A percentile compares a stretch with the other conserved stretches of the same genome.
These are phyloP conservation scores for Nothobranchius furzeri DNA, from an alignment of 2,113 vertebrate species.

Conservation along the genomic window DNA sequence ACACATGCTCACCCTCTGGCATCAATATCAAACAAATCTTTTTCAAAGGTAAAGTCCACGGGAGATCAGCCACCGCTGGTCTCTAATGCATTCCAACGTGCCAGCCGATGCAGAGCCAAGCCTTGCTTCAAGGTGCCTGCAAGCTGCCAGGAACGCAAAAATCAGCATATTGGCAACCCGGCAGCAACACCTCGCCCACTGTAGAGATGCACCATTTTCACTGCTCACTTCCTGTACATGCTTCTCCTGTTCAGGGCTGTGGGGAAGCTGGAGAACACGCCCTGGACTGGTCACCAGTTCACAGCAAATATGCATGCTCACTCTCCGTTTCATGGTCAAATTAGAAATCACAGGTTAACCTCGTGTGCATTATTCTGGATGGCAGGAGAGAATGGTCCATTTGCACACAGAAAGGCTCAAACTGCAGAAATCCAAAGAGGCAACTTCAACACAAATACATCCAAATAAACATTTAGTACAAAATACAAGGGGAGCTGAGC, in stretches of 20 bases:
- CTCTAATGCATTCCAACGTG: conserved; percentile 56
- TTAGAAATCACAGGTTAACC: not conserved
- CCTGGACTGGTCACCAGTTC: not conserved
- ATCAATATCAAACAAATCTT: conserved; percentile 67
- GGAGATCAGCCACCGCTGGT: conserved; percentile 59
- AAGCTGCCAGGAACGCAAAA: conserved; percentile 54
- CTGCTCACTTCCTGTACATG: not conserved
- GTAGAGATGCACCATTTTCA: not conserved
- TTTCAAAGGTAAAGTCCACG: conserved; percentile 54
- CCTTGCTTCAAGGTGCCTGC: conserved; percentile 59
- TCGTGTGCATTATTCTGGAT: not conserved
- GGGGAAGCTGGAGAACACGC: not conserved
- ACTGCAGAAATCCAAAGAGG: not conserved
- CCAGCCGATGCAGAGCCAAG: conserved; percentile 53
- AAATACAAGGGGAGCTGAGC: not conserved
- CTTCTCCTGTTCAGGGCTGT: not conserved
- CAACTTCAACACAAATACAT: not conserved
- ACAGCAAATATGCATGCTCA: not conserved
- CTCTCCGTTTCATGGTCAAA: not conserved
- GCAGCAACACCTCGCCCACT: conserved; percentile 14
- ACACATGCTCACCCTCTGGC: conserved; percentile 35
- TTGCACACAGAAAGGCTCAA: not conserved
- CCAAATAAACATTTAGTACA: not conserved
- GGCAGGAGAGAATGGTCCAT: not conserved
- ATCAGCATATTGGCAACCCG: conserved; percentile 35